Percentiles rank a stretch among this genome's conserved stretches.
Evolutionary conservation across 2,888 invertebrate genomes (phyloP).

Genomic region (Morpho deidamia): DNA sequence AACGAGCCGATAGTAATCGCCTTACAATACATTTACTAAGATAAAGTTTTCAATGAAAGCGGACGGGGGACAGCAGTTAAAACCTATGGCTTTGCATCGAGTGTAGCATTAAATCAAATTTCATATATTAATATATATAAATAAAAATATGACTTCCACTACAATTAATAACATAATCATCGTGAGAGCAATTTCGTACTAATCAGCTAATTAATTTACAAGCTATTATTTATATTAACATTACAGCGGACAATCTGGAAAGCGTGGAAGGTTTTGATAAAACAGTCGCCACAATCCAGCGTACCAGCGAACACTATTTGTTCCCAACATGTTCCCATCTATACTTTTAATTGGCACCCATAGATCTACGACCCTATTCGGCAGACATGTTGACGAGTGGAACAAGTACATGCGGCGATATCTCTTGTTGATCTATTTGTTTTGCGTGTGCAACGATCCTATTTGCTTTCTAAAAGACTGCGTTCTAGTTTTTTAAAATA

Average conservation of each 20-base stretch:
- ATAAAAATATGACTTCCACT: too few relatives aligned
- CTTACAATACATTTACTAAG: constrained; percentile 11
- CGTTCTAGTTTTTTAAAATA: constrained; percentile 1
- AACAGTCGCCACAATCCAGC: constrained; percentile 26
- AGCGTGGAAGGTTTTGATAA: not conserved
- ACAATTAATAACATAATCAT: not conserved
- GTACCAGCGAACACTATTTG: constrained; percentile 46
- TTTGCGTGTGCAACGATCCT: constrained; percentile 9
- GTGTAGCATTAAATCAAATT: too few relatives aligned
- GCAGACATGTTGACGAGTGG: constrained; percentile 51
- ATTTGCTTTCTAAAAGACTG: constrained; percentile 1
- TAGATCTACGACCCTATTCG: constrained; percentile 57
- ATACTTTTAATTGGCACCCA: constrained; percentile 69
- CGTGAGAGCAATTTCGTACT: too few relatives aligned
- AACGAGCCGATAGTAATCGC: constrained; percentile 22
- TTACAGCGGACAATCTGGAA: not conserved
- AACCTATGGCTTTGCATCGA: too few relatives aligned
- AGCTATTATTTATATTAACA: not conserved
- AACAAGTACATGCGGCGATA: constrained; percentile 34
- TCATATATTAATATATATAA: too few relatives aligned
- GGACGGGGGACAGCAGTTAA: too few relatives aligned
- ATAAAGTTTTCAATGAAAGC: not conserved
- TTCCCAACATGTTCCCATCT: constrained; percentile 59
- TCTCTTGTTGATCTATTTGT: constrained; percentile 24
- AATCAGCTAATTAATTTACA: not conserved